Base-by-base conservation (phyloP, 2,113 vertebrate genomes). In the Mirounga angustirostris region DNA sequence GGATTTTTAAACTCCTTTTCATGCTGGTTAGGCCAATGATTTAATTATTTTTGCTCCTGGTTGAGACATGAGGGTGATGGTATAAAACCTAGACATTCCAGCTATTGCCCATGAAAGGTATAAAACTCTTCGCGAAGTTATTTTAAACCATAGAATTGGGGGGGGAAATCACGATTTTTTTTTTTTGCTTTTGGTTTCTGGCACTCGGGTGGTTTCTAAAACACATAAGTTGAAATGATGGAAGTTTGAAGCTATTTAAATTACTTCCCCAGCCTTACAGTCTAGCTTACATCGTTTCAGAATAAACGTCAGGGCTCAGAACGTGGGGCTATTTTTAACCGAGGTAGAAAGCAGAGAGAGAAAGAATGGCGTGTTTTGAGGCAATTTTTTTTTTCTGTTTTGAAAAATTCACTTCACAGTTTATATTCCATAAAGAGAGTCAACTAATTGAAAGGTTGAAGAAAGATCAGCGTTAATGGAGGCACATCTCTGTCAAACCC, bases 251-350 rank as follows among this genome's bases (percentile, higher is more conserved):
- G 89, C 89, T 95, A 95, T 95, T 96, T 96, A 89, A 96, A 69
- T 79, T 28, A 94, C 73, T 92, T 81, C 54, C 54, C 71, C 74
- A 54, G 91, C 85, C 83, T 59, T 28, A 54, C 84, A 54, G 82
- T 46, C 89, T 97, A 18, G 61, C 78, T 97, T 92, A 84, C 92
- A 92, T 90, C 5, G 54, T 76, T 97, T 97, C 95, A 89, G 93
- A 92, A 97, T 89, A 79, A 80, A 95, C 28, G 30, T 86, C 95
- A 97, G 85, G 28, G 83, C 95, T 97, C 85, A 50, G 86, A 92
- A 82, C 46, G 24, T 33, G 56, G 88, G 40, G 43, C 89, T 97
- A 97, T 98, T 98, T 98, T 97, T 97, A 98, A 83, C 87, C 12
- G 18, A 65, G 59, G 28, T 59, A 79, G 76, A 95, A 93, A 96